Evolutionary conservation across 1,140 invertebrate genomes (phyloP), one percentile per base, ranked within the genome.

Genomic region (Sarcophaga peregrina): DNA sequence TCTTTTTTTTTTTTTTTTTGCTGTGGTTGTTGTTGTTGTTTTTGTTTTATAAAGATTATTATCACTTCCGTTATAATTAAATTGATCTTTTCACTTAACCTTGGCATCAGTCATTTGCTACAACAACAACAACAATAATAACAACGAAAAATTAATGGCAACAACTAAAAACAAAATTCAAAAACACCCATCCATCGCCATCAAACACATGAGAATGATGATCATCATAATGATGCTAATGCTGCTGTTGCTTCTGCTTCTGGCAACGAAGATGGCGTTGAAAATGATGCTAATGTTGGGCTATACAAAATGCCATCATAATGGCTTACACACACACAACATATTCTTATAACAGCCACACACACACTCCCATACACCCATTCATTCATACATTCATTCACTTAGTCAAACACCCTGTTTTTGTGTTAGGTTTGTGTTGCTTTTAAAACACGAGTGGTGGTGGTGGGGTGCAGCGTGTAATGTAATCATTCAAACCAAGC

Each of bases 1-100:
- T 37, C 4, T 37, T 37, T 37, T 37, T 37, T 37, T 37, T 37
- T 37, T 37, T 37, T n/a, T n/a, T n/a, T n/a, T n/a, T n/a, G n/a
- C n/a, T n/a, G n/a, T n/a, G n/a, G n/a, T n/a, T 37, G 25, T 37
- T 37, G 25, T 37, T 37, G 25, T 37, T 37, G 25, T 37, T 37
- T 2, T 37, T 37, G 25, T 37, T 37, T 58, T 8, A 20, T 68
- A 68, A 78, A 78, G 75, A 78, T 78, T 78, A 78, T 78, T 78
- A 78, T 78, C 75, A 78, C 75, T 81, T 81, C 80, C 81, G 81
- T 82, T 73, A 82, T 82, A 82, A 73, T 82, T 82, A 73, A 82
- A 72, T 74, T 82, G 68, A 73, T 72, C 81, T 82, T 37, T 82
- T 82, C 58, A 82, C 81, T 82, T 82, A 82, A 82, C 81, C 81